Evolutionary conservation across 1,140 invertebrate species (phyloP).

Genomic region (Leptoteleia sp.): DNA sequence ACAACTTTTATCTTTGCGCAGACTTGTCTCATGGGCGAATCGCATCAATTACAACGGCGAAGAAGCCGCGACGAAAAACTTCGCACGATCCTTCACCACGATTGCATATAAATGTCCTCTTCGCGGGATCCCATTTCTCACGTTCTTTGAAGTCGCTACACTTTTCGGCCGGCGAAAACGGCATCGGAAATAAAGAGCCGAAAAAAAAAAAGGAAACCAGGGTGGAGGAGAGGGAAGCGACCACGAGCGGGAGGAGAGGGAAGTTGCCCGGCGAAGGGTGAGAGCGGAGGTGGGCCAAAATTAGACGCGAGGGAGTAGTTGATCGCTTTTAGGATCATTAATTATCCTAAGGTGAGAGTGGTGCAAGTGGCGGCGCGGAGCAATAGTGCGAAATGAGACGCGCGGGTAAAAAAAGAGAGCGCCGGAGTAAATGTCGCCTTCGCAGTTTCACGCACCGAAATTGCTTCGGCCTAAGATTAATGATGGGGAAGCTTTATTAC

Average conservation of each 20-base stretch:
- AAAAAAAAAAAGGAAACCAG: too few relatives aligned
- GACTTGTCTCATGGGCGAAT: background rate
- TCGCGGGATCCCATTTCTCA: conserved; percentile 15
- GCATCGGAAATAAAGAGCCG: background rate
- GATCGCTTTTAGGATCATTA: conserved; percentile 79
- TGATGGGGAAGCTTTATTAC: conserved; percentile 72
- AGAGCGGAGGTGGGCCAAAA: conserved; percentile 65
- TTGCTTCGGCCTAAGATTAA: conserved; percentile 76
- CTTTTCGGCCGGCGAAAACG: background rate
- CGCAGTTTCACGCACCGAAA: conserved; percentile 72
- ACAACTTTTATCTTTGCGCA: background rate
- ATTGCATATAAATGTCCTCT: conserved; percentile 26
- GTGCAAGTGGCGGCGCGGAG: conserved; percentile 59
- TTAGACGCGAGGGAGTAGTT: conserved; percentile 76
- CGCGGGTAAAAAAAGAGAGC: conserved; percentile 45
- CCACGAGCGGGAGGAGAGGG: conserved; percentile 13
- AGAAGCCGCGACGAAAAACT: conserved; percentile 1
- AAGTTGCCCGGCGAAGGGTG: background rate
- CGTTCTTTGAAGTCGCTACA: conserved; percentile 13
- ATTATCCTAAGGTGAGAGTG: conserved; percentile 74
- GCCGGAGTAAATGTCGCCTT: conserved; percentile 71
- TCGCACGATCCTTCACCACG: background rate
- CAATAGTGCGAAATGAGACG: conserved; percentile 53
- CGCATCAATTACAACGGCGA: conserved; percentile 4
- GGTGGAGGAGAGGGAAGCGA: too few relatives aligned